Base-by-base conservation (phyloP, 2,797 vertebrate genomes). In the Macropus fuliginosus region DNA sequence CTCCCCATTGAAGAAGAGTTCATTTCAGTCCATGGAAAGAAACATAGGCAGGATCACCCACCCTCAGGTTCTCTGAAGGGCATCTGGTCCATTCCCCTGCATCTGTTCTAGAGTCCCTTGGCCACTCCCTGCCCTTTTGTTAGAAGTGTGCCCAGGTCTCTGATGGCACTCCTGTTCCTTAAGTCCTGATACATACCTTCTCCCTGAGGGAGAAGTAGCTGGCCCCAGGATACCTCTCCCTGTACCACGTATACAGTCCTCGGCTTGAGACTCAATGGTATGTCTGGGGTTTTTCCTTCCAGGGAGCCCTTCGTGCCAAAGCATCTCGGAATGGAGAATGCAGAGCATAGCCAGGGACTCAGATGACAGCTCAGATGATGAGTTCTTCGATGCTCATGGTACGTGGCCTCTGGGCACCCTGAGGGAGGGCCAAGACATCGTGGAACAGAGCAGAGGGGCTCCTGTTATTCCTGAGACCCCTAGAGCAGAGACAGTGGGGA, bases 361-460 rank as follows among this genome's bases (percentile, higher is more conserved):
- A 0, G 99, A 99, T 0, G 99, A 99, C 98, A 99, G 99, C 98
- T 99, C 99, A 0, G 99, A 99, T 0, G 99, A 99, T n/a, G 99
- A 99, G 98, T 99, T 99, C 99, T 99, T 99, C 52, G 99, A 99
- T 90, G 99, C 99, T 50, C 99, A 99, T 34, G 99, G 99, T 99
- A 99, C 93, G 98, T 89, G 46, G 95, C 5, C 27, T 1, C 8
- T 46, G 29, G 4, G 52, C 11, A 1, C 50, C 1, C 13, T 1
- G 62, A 12, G 29, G 59, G 52, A 18, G 29, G 90, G 16, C 0
- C 0, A n/a, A 16, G 0, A 54, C 28, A 21, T 13, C 16, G 14
- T 8, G 0, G 52, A 54, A 66, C 1, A 14, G 57, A n/a, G 50
- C 3, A 14, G 34, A 24, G 24, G 62, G 6, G n/a, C 24, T 4